phyloP scores from a whole-genome alignment of 2,797 vertebrate genomes.

The Manis pentadactyla region DNA sequence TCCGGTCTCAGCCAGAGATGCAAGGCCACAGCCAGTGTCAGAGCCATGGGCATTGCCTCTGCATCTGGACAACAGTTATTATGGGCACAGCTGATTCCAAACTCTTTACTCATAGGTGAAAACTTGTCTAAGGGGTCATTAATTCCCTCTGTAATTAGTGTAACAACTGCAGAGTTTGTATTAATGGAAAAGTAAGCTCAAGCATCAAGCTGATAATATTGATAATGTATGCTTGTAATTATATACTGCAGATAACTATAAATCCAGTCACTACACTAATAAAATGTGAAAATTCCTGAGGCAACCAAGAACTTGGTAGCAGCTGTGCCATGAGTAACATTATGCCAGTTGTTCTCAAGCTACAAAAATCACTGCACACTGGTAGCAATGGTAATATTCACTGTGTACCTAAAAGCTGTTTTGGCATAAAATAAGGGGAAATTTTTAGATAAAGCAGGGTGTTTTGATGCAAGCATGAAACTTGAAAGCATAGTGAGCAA shows the following conservation, averaged over 20 bases:
- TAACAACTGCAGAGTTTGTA: constrained; percentile 73
- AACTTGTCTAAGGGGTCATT: constrained; percentile 78
- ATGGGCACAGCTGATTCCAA: constrained; percentile 60
- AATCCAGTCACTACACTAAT: constrained; percentile 64
- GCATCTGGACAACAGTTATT: constrained; percentile 61
- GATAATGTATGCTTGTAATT: constrained; percentile 76
- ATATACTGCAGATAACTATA: constrained; percentile 73
- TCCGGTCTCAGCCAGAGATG: constrained; percentile 37
- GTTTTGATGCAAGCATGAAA: constrained; percentile 45
- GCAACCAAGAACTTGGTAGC: constrained; percentile 36
- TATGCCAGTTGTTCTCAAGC: constrained; percentile 52
- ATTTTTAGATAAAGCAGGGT: constrained; percentile 51
- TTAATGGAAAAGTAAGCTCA: constrained; percentile 76
- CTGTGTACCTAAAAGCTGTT: constrained; percentile 22
- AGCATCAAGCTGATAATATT: constrained; percentile 77
- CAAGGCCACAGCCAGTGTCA: not conserved
- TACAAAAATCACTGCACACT: constrained; percentile 50
- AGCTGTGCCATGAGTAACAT: constrained; percentile 38
- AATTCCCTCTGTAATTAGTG: constrained; percentile 80
- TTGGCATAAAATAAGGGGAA: constrained; percentile 43
- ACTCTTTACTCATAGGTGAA: constrained; percentile 78
- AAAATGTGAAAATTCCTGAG: constrained; percentile 68
- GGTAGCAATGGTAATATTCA: constrained; percentile 6
- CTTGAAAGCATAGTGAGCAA: constrained; percentile 40
- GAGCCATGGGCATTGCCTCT: constrained; percentile 9